phyloP scores from a whole-genome alignment of 2,888 invertebrate species.

The Napeogenes sylphis region DNA sequence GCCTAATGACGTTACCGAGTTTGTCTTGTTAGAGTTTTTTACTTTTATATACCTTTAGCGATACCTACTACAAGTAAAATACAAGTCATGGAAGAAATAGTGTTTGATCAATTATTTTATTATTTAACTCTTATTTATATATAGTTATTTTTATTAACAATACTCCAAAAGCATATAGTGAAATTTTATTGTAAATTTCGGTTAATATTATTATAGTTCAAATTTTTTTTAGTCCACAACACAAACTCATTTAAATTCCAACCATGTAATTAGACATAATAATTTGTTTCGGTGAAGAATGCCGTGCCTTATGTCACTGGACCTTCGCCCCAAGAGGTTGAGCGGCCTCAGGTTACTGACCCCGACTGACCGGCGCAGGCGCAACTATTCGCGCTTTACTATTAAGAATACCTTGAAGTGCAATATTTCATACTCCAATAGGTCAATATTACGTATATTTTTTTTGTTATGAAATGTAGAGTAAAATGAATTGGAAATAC shows the following conservation, averaged over 20 bases:
- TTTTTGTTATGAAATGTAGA: background rate
- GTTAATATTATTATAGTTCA: too few relatives aligned
- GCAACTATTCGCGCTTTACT: constrained; percentile 55
- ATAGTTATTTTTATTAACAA: too few relatives aligned
- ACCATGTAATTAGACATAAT: too few relatives aligned
- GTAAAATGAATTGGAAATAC: background rate
- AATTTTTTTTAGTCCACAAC: too few relatives aligned
- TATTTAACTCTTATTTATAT: too few relatives aligned
- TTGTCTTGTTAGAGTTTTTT: constrained; percentile 1
- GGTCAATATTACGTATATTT: constrained; percentile 10
- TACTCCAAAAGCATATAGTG: too few relatives aligned
- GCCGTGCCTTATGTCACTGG: constrained; percentile 42
- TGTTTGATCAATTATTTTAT: too few relatives aligned
- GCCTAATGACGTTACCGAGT: constrained; percentile 4
- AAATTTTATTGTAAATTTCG: too few relatives aligned
- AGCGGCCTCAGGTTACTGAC: constrained; percentile 60
- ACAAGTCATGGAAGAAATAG: background rate
- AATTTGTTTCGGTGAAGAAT: constrained; percentile 21
- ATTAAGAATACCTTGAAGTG: constrained; percentile 16
- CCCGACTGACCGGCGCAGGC: constrained; percentile 67
- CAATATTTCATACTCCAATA: constrained; percentile 12
- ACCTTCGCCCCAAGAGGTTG: constrained; percentile 60
- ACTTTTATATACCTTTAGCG: background rate
- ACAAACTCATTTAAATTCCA: too few relatives aligned
- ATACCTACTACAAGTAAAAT: background rate